A percentile compares a stretch with the other conserved stretches of the same genome.
Conservation (phyloP, 2,888 invertebrate genomes). For the Criorhina ranunculi region DNA sequence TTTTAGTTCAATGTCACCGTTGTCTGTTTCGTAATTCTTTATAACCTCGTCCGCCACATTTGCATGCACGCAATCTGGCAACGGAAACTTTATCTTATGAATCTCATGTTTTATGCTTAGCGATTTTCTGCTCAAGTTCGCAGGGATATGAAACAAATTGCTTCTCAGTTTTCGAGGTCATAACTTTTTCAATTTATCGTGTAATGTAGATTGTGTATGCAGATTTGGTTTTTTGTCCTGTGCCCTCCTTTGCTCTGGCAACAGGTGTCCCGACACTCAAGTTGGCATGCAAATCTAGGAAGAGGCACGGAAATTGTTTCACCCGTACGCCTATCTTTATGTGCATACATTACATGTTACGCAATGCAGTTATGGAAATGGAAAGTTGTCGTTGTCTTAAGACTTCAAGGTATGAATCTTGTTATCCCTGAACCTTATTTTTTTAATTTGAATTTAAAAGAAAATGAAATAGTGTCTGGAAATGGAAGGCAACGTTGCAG, state of each 20-base stretch:
- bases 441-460: constrained; percentile 18
- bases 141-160: constrained; percentile 69
- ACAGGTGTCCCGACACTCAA: constrained; percentile 71
- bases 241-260: constrained; percentile 33
- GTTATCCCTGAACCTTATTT: constrained; percentile 19
- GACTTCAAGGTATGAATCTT: constrained; percentile 19
- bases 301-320: constrained; percentile 33
- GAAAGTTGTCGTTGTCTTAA: background rate
- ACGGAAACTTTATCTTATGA: constrained; percentile 62
- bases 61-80: constrained; percentile 45
- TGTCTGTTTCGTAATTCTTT: constrained; percentile 20
- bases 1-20: constrained; percentile 56
- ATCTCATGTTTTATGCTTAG: constrained; percentile 73
- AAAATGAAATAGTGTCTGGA: background rate
- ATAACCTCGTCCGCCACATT: constrained; percentile 3
- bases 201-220: constrained; percentile 67
- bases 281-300: constrained; percentile 69
- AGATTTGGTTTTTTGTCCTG: constrained; percentile 30
- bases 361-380: constrained; percentile 35
- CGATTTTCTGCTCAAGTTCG: constrained; percentile 67
- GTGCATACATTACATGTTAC: constrained; percentile 62
- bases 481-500: background rate
- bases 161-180: constrained; percentile 74
- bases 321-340: constrained; percentile 35
- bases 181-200: constrained; percentile 76